Evolutionary conservation across 2,113 vertebrate genomes (phyloP), one percentile per base, ranked within the genome.

Genomic region (Rhagologus leucostigma): DNA sequence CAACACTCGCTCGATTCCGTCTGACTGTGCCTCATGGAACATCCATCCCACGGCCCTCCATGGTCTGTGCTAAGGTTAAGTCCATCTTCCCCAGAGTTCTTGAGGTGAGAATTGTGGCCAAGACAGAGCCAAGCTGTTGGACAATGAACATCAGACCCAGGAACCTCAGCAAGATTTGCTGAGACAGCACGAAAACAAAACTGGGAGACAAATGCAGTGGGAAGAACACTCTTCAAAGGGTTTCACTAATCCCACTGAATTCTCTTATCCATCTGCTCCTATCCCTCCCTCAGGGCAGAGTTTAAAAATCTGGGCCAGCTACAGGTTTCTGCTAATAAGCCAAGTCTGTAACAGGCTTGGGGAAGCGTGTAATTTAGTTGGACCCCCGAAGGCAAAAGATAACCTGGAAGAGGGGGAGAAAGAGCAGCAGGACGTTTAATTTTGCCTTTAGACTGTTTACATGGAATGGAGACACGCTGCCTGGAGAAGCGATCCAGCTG

Each of bases 171-270:
- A 49, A 69, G 63, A 84, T 77, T 59, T 84, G 93, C 95, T 93
- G 91, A 96, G 71, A 83, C 27, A 70, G 92, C 93, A 91, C 1
- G 1, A 82, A 94, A 90, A 80, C 70, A 80, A 79, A 85, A 74
- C 71, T 1, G 7, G 42, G 87, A 93, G 87, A 85, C 78, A 90
- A 91, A 93, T 33, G 79, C 3, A 83, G 90, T 71, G 90, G 79
- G 85, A 83, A 93, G 87, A 87, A 64, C 7, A 50, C n/a, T 24
- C 93, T 95, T 96, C 95, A 97, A 95, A 96, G 95, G 64, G 63
- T 80, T 96, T 92, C 6, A 67, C 87, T 96, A 96, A 97, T 97
- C 93, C 85, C 82, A 56, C 88, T 78, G 92, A 90, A 90, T 90
- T 97, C 95, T 84, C 93, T 67, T 37, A 67, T 53, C 92, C 96